Conservation (phyloP, 2,113 vertebrate genomes). For the Reinhardtius hippoglossoides region DNA sequence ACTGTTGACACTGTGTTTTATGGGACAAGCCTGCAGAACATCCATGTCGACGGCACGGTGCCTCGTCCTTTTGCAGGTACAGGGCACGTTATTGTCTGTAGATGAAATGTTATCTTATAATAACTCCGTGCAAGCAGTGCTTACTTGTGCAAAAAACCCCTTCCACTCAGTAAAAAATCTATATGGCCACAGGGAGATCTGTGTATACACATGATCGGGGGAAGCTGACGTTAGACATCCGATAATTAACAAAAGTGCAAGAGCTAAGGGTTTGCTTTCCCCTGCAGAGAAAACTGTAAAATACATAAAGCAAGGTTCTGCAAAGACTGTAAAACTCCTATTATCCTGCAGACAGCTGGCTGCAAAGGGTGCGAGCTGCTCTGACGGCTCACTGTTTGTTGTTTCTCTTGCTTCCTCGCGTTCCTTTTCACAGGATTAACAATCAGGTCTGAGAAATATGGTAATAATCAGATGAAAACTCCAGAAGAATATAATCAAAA, state of each 20-base stretch:
- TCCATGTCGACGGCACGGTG: background rate
- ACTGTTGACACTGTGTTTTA: too few species aligned
- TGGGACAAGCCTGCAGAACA: too few species aligned
- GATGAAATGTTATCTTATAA: conserved; percentile 6
- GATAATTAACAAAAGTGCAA: conserved; percentile 47
- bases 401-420: conserved; percentile 17
- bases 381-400: conserved; percentile 67
- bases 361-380: conserved; percentile 39
- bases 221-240: background rate
- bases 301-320: conserved; percentile 40
- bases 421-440: conserved; percentile 48
- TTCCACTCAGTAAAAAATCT: conserved; percentile 22
- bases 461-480: conserved; percentile 58
- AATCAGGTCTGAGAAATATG: conserved; percentile 48
- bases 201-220: conserved; percentile 34
- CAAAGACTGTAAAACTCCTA: conserved; percentile 46
- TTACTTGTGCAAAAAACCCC: conserved; percentile 45
- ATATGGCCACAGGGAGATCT: conserved; percentile 14
- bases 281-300: conserved; percentile 29
- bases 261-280: conserved; percentile 8
- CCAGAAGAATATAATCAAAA: conserved; percentile 56
- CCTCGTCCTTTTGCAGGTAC: background rate
- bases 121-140: conserved; percentile 12
- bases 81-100: conserved; percentile 25
- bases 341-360: conserved; percentile 52